Base-by-base conservation (phyloP, 2,113 vertebrate genomes). In the Microtus pennsylvanicus region DNA sequence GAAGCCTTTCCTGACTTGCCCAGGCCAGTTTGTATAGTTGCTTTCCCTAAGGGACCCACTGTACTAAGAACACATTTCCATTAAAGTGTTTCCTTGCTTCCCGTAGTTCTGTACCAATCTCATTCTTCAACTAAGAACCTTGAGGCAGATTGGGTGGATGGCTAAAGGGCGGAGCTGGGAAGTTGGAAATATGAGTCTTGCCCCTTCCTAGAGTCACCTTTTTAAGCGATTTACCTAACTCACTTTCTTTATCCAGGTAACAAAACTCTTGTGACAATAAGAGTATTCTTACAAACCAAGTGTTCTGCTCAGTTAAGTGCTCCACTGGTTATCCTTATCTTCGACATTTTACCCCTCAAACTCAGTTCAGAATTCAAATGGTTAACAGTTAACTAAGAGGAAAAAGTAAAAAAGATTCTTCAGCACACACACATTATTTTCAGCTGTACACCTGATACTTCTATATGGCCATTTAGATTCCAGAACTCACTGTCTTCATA, bases 191-290 rank as follows among this genome's bases (percentile, higher is more conserved):
- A 52, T 9, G 50, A 90, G 42, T 47, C 67, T 30, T 77, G 61
- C 7, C 17, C 70, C 72, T 70, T 95, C n/a, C 55, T 83, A 65
- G 5, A 35, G 80, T 1, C 47, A 88, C 33, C n/a, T 80, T 94
- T 45, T 94, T 96, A 94, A 86, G n/a, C 9, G 90, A 92, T 90
- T 90, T 83, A 96, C 75, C 91, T 95, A 93, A 92, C 13, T 93
- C 28, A 82, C 78, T 82, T 94, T 93, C 90, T 95, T 95, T 69
- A 89, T 35, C n/a, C 75, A 11, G 50, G 35, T 61, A 85, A 93
- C 80, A 63, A 28, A 94, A 95, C 63, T 94, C 30, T 85, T 94
- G 52, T 89, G 50, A 96, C 63, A 13, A 78, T 89, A 96, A 33
- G 12, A 77, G 87, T 94, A 87, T 76, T 94, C 35, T 78, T 78